These are phyloP conservation scores for Centroberyx gerrardi DNA, from an alignment of 2,797 vertebrate species.

Conservation along the genomic window DNA sequence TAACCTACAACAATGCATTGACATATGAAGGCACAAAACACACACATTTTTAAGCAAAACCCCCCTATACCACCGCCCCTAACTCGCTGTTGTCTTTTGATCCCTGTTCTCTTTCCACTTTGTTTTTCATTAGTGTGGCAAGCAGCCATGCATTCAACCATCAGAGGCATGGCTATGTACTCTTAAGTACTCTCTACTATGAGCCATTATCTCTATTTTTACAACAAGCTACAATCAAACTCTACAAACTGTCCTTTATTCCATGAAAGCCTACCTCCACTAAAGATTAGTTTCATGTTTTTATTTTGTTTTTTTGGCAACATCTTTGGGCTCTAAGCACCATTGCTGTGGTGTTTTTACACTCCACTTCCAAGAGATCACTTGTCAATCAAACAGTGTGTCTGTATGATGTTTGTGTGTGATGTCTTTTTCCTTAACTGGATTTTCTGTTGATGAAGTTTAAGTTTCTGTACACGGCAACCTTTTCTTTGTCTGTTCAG, in stretches of 20 bases:
- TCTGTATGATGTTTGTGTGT: too few relatives aligned
- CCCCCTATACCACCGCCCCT: neutral
- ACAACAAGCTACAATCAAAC: neutral
- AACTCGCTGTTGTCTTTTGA: neutral
- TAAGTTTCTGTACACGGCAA: too few relatives aligned
- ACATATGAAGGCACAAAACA: neutral
- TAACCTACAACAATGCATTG: neutral
- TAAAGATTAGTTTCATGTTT: neutral
- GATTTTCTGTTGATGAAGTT: too few relatives aligned
- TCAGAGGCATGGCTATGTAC: slow-evolving; percentile 53
- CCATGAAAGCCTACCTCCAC: neutral
- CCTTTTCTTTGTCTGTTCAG: too few relatives aligned
- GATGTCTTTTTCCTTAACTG: too few relatives aligned
- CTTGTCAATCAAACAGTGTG: too few relatives aligned
- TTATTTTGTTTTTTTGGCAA: too few relatives aligned
- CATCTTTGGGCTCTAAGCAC: too few relatives aligned
- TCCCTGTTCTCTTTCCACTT: slow-evolving; percentile 7
- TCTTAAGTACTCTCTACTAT: slow-evolving; percentile 29
- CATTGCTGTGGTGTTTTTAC: too few relatives aligned
- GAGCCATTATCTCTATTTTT: neutral
- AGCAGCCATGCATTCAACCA: slow-evolving; percentile 73
- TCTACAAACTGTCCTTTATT: too few relatives aligned
- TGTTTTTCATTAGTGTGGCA: slow-evolving; percentile 57
- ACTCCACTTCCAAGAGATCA: too few relatives aligned
- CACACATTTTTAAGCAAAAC: neutral